phyloP scores from a whole-genome alignment of 2,888 invertebrate species.

The Cecidostiba fungosa region DNA sequence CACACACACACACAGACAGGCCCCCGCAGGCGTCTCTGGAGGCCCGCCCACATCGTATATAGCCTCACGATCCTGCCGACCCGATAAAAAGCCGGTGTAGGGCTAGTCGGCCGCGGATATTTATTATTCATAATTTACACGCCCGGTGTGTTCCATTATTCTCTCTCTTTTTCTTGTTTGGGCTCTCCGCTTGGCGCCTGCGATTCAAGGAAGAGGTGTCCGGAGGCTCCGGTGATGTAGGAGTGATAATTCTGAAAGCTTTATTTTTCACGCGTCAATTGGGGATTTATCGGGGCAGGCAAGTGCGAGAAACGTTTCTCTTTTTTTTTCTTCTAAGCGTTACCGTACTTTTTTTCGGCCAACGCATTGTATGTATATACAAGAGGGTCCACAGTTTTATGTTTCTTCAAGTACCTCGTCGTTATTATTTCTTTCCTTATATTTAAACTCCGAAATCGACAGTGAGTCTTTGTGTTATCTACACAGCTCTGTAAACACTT shows the following conservation, averaged over 20 bases:
- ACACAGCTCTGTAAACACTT: no score
- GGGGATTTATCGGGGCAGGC: conserved; percentile 20
- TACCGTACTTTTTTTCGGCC: no score
- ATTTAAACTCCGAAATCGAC: no score
- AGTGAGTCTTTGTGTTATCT: no score
- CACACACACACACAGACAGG: background rate
- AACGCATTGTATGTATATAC: no score
- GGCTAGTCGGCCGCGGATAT: conserved; percentile 66
- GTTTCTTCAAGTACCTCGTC: background rate
- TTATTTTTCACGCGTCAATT: conserved; percentile 51
- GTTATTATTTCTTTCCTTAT: background rate
- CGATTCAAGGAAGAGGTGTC: background rate
- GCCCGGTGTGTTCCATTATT: background rate
- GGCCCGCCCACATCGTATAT: conserved; percentile 79
- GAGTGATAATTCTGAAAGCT: conserved; percentile 25
- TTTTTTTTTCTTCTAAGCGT: background rate
- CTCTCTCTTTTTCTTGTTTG: conserved; percentile 48
- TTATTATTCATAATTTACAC: conserved; percentile 77
- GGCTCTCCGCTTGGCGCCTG: conserved; percentile 5
- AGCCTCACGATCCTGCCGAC: conserved; percentile 72
- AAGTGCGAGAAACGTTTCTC: background rate
- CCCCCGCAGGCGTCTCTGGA: background rate
- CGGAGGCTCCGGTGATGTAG: conserved; percentile 4
- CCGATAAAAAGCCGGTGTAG: conserved; percentile 70
- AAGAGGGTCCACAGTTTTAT: no score